These are phyloP conservation scores for Pterostichus niger DNA, from an alignment of 2,888 invertebrate species.

Conservation along the genomic window DNA sequence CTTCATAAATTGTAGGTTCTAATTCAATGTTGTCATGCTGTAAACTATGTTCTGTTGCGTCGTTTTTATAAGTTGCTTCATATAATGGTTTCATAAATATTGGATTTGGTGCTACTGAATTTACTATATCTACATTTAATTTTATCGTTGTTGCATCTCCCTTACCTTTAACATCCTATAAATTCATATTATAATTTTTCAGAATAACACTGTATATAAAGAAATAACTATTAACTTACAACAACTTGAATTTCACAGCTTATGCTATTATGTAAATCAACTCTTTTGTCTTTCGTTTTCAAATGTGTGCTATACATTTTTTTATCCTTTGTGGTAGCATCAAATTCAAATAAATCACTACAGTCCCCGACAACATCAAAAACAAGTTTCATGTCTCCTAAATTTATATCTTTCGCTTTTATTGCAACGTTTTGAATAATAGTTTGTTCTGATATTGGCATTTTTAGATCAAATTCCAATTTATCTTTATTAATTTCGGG, in stretches of 20 bases:
- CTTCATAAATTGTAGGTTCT: not conserved
- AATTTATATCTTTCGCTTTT: conserved; percentile 11
- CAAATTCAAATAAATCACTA: conserved; percentile 14
- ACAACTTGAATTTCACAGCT: conserved; percentile 70
- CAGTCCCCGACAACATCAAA: not conserved
- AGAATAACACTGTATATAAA: not conserved
- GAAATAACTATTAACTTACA: not conserved
- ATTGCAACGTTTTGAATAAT: not conserved
- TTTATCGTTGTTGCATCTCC: conserved; percentile 70
- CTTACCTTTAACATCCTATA: conserved; percentile 2
- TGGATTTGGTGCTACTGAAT: conserved; percentile 77
- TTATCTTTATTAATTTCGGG: conserved; percentile 2
- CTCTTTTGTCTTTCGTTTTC: conserved; percentile 15
- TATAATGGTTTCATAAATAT: conserved; percentile 78
- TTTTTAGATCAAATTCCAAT: conserved; percentile 25
- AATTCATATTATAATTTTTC: not conserved
- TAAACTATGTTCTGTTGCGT: conserved; percentile 16
- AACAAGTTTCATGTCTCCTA: conserved; percentile 18
- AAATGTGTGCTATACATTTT: conserved; percentile 37
- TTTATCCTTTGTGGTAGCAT: not conserved
- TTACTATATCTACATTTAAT: conserved; percentile 75
- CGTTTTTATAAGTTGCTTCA: conserved; percentile 15
- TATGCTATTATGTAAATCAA: conserved; percentile 65
- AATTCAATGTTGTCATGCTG: not conserved
- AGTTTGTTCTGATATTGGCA: conserved; percentile 11